These are phyloP conservation scores for Siphamia tubifer DNA, from an alignment of 2,113 vertebrate genomes.

Conservation along the genomic window DNA sequence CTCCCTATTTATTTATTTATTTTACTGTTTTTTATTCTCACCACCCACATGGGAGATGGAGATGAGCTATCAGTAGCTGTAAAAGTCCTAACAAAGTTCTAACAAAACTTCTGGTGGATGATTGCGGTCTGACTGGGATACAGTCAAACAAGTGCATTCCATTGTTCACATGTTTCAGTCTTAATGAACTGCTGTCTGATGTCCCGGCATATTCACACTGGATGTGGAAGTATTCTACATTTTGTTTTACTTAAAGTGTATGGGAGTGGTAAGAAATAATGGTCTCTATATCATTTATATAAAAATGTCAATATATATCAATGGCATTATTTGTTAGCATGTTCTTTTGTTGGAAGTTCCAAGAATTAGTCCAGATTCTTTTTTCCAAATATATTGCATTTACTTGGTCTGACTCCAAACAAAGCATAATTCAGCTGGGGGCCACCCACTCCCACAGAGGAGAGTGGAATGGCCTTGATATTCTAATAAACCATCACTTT, in stretches of 20 bases:
- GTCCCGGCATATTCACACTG: conserved; percentile 51
- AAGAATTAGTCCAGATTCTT: too few species aligned
- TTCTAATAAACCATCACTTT: too few species aligned
- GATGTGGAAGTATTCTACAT: neutral
- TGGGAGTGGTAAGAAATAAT: neutral
- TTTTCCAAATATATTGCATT: too few species aligned
- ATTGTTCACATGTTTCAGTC: conserved; percentile 42
- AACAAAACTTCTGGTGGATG: conserved; percentile 40
- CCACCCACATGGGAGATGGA: conserved; percentile 30
- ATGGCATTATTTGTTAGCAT: too few species aligned
- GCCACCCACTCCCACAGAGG: too few species aligned
- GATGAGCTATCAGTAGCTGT: conserved; percentile 54
- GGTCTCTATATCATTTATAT: neutral
- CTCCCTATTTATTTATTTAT: neutral
- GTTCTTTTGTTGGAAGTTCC: too few species aligned
- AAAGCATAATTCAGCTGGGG: too few species aligned
- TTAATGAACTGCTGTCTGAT: conserved; percentile 52
- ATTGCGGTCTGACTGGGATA: conserved; percentile 30
- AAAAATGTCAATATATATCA: too few species aligned
- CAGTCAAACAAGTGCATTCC: conserved; percentile 58
- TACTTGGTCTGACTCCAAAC: too few species aligned
- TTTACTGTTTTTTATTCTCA: too few species aligned
- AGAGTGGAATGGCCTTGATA: too few species aligned
- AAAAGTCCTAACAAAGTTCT: conserved; percentile 64
- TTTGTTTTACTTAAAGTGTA: too few species aligned